phyloP scores from a whole-genome alignment of 2,113 vertebrate genomes.

The Amphiprion ocellaris region DNA sequence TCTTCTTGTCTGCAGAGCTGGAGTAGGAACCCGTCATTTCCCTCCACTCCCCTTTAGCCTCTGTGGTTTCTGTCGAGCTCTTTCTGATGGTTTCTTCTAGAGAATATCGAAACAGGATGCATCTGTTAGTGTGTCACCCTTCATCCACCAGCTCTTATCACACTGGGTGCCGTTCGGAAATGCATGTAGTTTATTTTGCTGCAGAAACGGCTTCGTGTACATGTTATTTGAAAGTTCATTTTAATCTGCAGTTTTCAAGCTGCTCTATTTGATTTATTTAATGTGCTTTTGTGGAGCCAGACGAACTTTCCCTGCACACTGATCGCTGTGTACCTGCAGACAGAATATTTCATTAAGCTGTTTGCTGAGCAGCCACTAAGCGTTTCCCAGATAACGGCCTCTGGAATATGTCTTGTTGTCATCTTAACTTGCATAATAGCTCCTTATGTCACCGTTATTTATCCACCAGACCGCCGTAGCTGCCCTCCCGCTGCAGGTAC shows the following conservation, averaged over 20 bases:
- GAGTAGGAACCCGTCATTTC: conserved; percentile 58
- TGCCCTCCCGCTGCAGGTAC: neutral
- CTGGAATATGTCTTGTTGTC: conserved; percentile 29
- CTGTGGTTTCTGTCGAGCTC: conserved; percentile 39
- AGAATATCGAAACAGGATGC: conserved; percentile 72
- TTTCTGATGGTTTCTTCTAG: conserved; percentile 41
- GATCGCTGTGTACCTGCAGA: neutral
- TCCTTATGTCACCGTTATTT: conserved; percentile 15
- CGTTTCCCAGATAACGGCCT: conserved; percentile 20
- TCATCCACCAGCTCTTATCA: neutral
- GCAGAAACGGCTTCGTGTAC: too few species aligned
- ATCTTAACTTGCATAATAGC: conserved; percentile 12
- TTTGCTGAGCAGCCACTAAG: conserved; percentile 23
- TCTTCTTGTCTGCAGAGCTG: neutral
- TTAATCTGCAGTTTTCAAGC: neutral
- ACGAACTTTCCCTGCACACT: neutral
- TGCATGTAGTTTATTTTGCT: neutral
- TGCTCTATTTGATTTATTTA: neutral
- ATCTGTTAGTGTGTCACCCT: conserved; percentile 58
- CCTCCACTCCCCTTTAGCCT: conserved; percentile 23
- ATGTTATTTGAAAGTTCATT: too few species aligned
- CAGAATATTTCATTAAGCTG: conserved; percentile 22
- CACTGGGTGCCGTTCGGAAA: neutral
- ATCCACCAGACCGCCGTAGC: conserved; percentile 5
- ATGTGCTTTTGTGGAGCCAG: neutral